Conservation (phyloP, 2,113 vertebrate species). For the Oenanthe melanoleuca region DNA sequence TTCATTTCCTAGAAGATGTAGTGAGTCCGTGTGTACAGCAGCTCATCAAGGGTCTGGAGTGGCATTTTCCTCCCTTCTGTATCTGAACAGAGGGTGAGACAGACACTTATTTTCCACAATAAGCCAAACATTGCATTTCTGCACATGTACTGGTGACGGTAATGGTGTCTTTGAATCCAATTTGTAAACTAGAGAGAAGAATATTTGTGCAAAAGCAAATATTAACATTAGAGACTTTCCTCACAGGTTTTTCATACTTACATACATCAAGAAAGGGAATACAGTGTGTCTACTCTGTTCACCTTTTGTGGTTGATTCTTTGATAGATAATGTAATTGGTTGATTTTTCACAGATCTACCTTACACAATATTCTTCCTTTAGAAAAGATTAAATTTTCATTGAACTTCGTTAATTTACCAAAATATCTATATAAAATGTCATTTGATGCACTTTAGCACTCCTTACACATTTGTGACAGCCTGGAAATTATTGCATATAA, state of each 20-base stretch:
- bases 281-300: not conserved
- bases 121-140: not conserved
- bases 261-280: not conserved
- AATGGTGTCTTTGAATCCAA: not conserved
- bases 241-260: not conserved
- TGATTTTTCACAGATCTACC: not conserved
- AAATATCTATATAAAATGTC: not conserved
- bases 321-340: not conserved
- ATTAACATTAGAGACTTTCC: not conserved
- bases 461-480: not conserved
- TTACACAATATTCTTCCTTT: not conserved
- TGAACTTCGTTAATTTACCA: not conserved
- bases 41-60: not conserved
- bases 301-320: not conserved
- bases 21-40: not conserved
- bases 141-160: not conserved
- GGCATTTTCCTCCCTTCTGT: not conserved
- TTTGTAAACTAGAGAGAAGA: not conserved
- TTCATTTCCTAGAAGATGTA: not conserved
- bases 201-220: not conserved
- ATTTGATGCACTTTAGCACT: not conserved
- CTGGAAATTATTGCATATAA: not conserved
- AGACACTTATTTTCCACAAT: not conserved
- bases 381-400: not conserved
- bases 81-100: not conserved